Base-by-base conservation (phyloP, 2,797 vertebrate genomes). In the Diplodus sargus region DNA sequence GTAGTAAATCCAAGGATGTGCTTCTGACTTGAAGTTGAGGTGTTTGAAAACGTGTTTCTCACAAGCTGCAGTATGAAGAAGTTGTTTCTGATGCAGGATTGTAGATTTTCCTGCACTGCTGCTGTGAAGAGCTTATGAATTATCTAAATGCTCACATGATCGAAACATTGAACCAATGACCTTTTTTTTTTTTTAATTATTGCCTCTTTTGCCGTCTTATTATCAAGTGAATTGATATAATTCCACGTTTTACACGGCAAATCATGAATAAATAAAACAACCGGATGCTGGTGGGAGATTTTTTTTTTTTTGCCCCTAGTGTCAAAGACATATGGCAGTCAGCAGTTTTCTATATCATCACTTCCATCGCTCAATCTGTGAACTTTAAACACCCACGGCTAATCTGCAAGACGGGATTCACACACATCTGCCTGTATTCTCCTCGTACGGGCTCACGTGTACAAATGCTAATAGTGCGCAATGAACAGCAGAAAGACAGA, bases 371-470 rank as follows among this genome's bases (percentile, higher is more conserved):
- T 85, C 34, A 63, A 43, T 78, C 80, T 76, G 43, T 34, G 74
- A 85, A 85, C 58, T 74, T 63, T 70, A 56, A 61, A 83, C 81
- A 83, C 70, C 76, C 78, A 76, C 67, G 70, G 65, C 80, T 72
- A 65, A 81, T 83, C 75, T 71, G 61, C 42, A 76, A 82, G 65
- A 34, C n/a, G 67, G 78, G 67, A 79, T 54, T 34, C 42, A 56
- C 25, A 76, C 48, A 61, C 61, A 42, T 69, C 30, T 51, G 39
- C 28, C 54, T 56, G 52, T 51, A 68, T 25, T 65, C 64, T 14
- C 14, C 48, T 51, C 34, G 66, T 42, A 84, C 59, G 12, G 25
- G 20, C 53, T 58, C n/a, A 18, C 5, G 28, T 16, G 22, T 11
- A 71, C 56, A 74, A 3, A 43, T 18, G 12, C 47, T 34, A 34